phyloP scores from a whole-genome alignment of 2,888 invertebrate genomes.

The Iphiclides podalirius region DNA sequence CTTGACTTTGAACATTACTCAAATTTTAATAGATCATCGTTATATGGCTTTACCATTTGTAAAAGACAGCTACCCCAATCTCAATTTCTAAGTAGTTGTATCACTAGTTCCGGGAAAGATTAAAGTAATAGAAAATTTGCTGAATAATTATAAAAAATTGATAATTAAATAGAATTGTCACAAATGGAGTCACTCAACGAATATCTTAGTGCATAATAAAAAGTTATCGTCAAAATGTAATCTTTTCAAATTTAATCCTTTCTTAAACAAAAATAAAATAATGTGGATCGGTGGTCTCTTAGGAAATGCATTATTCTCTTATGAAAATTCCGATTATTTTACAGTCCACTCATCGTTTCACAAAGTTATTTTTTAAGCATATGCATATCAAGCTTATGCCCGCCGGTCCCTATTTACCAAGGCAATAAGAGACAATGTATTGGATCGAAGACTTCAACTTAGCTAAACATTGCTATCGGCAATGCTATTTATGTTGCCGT shows the following conservation, averaged over 20 bases:
- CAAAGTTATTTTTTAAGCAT: no score
- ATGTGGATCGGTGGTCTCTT: no score
- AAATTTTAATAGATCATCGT: background rate
- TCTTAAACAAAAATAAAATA: no score
- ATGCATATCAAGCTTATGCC: no score
- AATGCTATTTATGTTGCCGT: conserved; percentile 16
- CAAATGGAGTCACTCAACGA: no score
- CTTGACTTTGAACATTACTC: background rate
- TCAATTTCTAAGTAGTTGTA: background rate
- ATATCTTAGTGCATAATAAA: background rate
- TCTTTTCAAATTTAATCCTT: no score
- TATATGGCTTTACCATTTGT: background rate
- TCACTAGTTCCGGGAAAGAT: no score
- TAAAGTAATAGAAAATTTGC: background rate
- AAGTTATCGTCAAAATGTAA: background rate
- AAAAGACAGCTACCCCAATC: background rate
- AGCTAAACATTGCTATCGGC: no score
- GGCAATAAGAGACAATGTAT: conserved; percentile 25
- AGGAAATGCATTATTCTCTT: background rate
- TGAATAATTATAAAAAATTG: no score
- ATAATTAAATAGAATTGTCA: background rate
- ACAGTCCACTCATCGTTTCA: no score
- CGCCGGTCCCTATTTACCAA: no score
- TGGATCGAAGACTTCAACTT: conserved; percentile 32
- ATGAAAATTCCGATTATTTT: no score